Evolutionary conservation across 1,140 invertebrate genomes (phyloP).

Genomic region (Zophobas morio): DNA sequence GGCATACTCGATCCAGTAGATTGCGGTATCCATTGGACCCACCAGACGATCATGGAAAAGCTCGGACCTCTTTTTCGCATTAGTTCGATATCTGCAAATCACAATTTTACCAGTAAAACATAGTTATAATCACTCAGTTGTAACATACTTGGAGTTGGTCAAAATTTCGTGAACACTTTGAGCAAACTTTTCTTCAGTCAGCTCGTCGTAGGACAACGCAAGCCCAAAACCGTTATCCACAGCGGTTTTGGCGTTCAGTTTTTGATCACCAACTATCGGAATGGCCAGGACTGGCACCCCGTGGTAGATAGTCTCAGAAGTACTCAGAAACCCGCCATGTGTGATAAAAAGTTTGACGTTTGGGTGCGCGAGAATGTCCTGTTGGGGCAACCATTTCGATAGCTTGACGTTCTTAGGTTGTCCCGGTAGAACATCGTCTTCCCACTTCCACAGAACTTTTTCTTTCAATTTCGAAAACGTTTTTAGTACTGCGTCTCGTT

Average conservation of each 20-base stretch:
- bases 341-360: slow-evolving; percentile 71
- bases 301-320: slow-evolving; percentile 70
- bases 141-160: slow-evolving; percentile 16
- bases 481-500: too few relatives aligned
- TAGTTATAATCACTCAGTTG: background rate
- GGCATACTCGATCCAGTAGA: slow-evolving; percentile 64
- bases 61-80: slow-evolving; percentile 6
- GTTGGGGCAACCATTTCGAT: too few relatives aligned
- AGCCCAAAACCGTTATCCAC: slow-evolving; percentile 64
- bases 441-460: too few relatives aligned
- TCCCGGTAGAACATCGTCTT: too few relatives aligned
- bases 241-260: slow-evolving; percentile 65
- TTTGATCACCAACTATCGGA: slow-evolving; percentile 72
- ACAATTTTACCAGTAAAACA: slow-evolving; percentile 1
- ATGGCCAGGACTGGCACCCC: slow-evolving; percentile 71
- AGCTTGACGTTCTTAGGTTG: too few relatives aligned
- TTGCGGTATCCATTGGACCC: slow-evolving; percentile 59
- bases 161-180: background rate
- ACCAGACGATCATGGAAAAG: slow-evolving; percentile 60
- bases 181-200: slow-evolving; percentile 54
- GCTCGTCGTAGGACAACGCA: slow-evolving; percentile 58
- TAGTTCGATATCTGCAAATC: slow-evolving; percentile 1
- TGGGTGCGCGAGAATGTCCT: slow-evolving; percentile 65
- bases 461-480: too few relatives aligned
- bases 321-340: slow-evolving; percentile 72